These are phyloP conservation scores for Tyto alba DNA, from an alignment of 2,113 vertebrate species.

Conservation along the genomic window DNA sequence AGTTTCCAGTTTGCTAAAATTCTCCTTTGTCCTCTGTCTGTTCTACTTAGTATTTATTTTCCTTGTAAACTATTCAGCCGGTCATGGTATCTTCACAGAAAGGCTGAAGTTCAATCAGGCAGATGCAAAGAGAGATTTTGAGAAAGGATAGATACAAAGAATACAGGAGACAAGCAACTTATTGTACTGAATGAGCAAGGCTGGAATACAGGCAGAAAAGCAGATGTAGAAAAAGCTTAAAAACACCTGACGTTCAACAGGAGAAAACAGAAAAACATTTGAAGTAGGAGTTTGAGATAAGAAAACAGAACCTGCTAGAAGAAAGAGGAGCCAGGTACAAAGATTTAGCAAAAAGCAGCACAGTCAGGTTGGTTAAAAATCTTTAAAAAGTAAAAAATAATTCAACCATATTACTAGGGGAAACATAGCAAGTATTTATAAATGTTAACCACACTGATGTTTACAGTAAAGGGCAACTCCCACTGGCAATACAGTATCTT, in stretches of 20 bases:
- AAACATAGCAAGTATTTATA: background rate
- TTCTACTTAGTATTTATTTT: background rate
- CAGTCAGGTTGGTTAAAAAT: background rate
- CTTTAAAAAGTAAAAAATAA: background rate
- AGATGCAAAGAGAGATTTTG: background rate
- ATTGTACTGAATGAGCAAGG: background rate
- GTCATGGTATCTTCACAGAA: background rate
- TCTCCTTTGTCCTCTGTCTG: background rate
- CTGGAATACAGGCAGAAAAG: background rate
- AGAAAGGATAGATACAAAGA: background rate
- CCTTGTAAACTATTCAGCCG: background rate
- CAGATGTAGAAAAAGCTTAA: background rate
- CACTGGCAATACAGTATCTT: slow-evolving; percentile 4
- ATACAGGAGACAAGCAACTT: background rate
- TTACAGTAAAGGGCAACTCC: slow-evolving; percentile 36
- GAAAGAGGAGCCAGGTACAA: background rate
- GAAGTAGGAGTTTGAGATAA: background rate
- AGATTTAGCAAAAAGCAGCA: background rate
- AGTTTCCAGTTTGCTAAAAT: background rate
- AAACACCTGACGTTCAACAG: background rate
- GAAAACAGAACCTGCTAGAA: background rate
- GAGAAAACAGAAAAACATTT: background rate
- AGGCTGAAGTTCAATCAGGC: background rate
- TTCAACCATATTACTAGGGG: background rate
- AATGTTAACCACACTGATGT: background rate